A percentile compares a stretch with the other conserved stretches of the same genome.
Conservation (phyloP, 2,113 vertebrate species). For the Ramphastos sulfuratus region DNA sequence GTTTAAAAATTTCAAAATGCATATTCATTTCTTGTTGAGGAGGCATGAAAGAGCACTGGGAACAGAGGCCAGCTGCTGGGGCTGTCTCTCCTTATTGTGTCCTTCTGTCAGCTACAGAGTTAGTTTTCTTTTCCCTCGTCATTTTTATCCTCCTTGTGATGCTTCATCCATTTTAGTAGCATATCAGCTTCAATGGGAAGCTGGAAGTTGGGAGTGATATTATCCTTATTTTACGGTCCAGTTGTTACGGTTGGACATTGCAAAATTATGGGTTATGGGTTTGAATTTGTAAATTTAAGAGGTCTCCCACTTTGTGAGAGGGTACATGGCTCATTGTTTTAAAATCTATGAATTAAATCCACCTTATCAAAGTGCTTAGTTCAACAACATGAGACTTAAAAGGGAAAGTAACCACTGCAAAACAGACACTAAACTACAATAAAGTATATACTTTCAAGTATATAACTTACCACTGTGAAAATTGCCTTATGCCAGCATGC, state of each 20-base stretch:
- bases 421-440: constrained; percentile 1
- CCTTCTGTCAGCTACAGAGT: not conserved
- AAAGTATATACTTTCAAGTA: constrained; percentile 12
- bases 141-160: not conserved
- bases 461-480: constrained; percentile 12
- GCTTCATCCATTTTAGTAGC: not conserved
- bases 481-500: constrained; percentile 48
- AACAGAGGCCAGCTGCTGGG: not conserved
- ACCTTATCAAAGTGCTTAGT: not conserved
- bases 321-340: not conserved
- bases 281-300: not conserved
- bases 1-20: not conserved
- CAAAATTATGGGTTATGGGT: not conserved
- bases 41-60: not conserved
- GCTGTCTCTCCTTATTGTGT: not conserved
- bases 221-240: not conserved
- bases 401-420: not conserved
- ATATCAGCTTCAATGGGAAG: not conserved
- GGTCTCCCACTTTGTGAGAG: not conserved
- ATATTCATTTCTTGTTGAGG: constrained; percentile 28
- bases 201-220: not conserved
- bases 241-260: not conserved
- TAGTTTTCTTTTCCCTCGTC: not conserved
- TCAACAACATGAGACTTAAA: not conserved
- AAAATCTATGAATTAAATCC: not conserved